Evolutionary conservation across 2,113 vertebrate species (phyloP), one percentile per base, ranked within the genome.

Genomic region (Dicerorhinus sumatrensis): DNA sequence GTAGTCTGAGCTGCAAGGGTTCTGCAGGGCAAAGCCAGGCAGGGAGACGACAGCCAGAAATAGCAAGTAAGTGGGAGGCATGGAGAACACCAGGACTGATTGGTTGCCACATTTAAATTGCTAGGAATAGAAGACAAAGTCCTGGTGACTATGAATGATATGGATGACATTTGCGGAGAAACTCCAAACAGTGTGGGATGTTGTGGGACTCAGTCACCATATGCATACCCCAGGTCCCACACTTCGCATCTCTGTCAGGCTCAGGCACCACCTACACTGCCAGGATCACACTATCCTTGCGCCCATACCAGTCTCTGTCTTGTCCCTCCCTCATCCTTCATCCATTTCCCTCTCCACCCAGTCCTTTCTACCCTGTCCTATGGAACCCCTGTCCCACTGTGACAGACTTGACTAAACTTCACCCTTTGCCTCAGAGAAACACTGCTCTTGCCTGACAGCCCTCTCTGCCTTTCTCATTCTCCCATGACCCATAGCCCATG

Each of bases 201-300:
- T 6, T 16, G 8, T 9, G 42, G 39, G 27, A 87, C 25, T 11
- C 46, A 4, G 12, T 42, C 33, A 18, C 31, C 42, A 27, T 0
- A 51, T 0, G 6, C 5, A 33, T 0, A n/a, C 11, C 1, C 4
- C 51, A 39, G 14, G 31, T 2, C 20, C 31, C 76, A 25, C 42
- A 36, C 14, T 14, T 46, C 25, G 29, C 29, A 58, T 42, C 54
- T 8, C n/a, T 29, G 1, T 51, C 42, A 69, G 6, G 23, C 25
- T n/a, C 39, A 54, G 23, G 20, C 14, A 65, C 25, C 63, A 62
- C 12, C n/a, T 46, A 3, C 14, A 13, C 8, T 27, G 1, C 9
- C 42, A 56, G 51, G 31, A 67, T 48, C 20, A 18, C 51, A 8
- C 1, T 10, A 33, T 39, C 33, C 65, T 81, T 48, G 31, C 18